Evolutionary conservation across 2,888 invertebrate species (phyloP).

Genomic region (Rhogogaster chlorosoma): DNA sequence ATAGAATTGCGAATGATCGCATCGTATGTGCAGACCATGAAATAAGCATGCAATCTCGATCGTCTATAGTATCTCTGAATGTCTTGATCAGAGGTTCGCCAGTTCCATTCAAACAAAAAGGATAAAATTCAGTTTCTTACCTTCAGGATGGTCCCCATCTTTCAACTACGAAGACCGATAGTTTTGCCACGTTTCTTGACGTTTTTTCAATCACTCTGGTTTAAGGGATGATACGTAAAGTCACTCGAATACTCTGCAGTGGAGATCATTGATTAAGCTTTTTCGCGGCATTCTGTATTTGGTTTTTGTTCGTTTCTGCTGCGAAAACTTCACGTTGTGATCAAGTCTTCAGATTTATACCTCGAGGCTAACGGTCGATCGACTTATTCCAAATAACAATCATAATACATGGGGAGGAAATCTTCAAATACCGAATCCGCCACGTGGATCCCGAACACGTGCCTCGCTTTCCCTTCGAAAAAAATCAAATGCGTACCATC

Average conservation of each 20-base stretch:
- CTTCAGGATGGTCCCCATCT: constrained; percentile 33
- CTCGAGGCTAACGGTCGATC: background rate
- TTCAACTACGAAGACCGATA: background rate
- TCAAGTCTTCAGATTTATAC: background rate
- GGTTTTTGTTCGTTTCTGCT: background rate
- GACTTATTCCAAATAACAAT: background rate
- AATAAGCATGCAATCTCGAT: background rate
- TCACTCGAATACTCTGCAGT: constrained; percentile 19
- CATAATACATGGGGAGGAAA: background rate
- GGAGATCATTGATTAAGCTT: background rate
- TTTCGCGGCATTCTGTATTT: constrained; percentile 6
- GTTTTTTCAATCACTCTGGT: constrained; percentile 12
- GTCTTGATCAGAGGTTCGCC: background rate
- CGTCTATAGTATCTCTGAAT: background rate
- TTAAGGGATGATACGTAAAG: constrained; percentile 2
- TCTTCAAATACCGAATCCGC: background rate
- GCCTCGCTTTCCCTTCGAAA: background rate
- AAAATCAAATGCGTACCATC: constrained; percentile 52
- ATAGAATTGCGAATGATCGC: background rate
- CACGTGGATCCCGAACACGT: background rate
- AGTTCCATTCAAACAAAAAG: background rate
- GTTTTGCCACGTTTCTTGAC: background rate
- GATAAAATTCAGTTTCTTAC: background rate
- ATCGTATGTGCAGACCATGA: background rate
- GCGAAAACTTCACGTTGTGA: background rate